Conservation (phyloP, 1,140 invertebrate species). For the Drosophila truncata region DNA sequence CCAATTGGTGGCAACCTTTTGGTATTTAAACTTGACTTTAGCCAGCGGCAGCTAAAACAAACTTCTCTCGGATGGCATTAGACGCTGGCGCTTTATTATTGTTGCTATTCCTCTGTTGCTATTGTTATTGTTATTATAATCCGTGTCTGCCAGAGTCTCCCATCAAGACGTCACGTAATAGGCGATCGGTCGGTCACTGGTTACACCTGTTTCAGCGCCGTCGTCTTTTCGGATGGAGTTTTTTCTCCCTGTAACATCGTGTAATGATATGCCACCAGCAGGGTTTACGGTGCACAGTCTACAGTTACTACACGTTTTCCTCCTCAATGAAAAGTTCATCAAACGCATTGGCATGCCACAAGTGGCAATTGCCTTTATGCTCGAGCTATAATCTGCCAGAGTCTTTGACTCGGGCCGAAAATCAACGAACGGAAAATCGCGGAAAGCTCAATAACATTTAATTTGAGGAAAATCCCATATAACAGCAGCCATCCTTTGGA, state of each 20-base stretch:
- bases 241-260: constrained; percentile 45
- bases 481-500: constrained; percentile 33
- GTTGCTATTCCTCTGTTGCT: constrained; percentile 2
- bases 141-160: constrained; percentile 43
- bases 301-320: constrained; percentile 52
- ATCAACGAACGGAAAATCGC: constrained; percentile 26
- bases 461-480: constrained; percentile 37
- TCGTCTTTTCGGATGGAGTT: constrained; percentile 8
- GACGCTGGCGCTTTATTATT: constrained; percentile 24
- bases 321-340: constrained; percentile 68
- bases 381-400: constrained; percentile 27
- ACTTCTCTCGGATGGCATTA: constrained; percentile 43
- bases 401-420: constrained; percentile 20
- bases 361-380: constrained; percentile 38
- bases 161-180: constrained; percentile 74
- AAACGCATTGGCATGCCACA: constrained; percentile 65
- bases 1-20: constrained; percentile 58
- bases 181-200: constrained; percentile 67
- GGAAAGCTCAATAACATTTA: constrained; percentile 52
- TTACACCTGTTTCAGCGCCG: constrained; percentile 75
- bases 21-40: constrained; percentile 63
- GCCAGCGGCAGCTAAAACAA: constrained; percentile 51
- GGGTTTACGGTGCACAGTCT: constrained; percentile 28
- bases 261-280: constrained; percentile 78
- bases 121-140: constrained; percentile 62